Percentiles rank a stretch among this genome's conserved stretches.
phyloP scores from a whole-genome alignment of 2,888 invertebrate genomes.

The Leucophenga maculata region DNA sequence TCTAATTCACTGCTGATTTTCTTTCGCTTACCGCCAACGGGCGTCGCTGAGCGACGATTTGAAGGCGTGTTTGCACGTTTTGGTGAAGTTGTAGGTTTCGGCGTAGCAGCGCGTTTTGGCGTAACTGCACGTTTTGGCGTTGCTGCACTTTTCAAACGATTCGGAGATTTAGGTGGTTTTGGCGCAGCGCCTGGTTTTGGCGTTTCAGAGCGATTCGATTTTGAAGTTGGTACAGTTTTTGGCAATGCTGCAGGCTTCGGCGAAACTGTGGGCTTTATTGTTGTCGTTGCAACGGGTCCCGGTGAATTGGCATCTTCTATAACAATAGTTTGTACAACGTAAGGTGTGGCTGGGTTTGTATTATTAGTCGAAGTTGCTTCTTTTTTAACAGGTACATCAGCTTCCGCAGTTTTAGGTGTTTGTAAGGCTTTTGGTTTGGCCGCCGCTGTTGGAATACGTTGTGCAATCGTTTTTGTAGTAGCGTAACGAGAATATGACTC shows the following conservation, averaged over 20 bases:
- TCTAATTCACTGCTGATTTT: constrained; percentile 82
- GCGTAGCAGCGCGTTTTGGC: constrained; percentile 41
- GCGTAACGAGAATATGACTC: constrained; percentile 69
- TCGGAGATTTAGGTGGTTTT: no score
- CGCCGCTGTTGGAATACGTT: constrained; percentile 30
- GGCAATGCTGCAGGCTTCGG: constrained; percentile 35
- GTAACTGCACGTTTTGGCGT: constrained; percentile 15
- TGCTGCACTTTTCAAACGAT: no score
- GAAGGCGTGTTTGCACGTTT: constrained; percentile 6
- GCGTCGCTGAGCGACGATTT: constrained; percentile 62
- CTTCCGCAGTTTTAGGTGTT: background rate
- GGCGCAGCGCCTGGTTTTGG: no score
- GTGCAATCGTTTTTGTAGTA: constrained; percentile 39
- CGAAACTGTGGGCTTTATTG: constrained; percentile 11
- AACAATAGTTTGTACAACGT: background rate
- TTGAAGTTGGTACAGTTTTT: no score
- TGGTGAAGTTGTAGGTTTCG: constrained; percentile 44
- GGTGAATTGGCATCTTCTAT: no score
- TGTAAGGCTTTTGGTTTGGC: constrained; percentile 22
- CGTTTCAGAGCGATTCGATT: no score
- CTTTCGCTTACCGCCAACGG: constrained; percentile 74
- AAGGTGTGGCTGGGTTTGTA: background rate
- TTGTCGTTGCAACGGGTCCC: background rate
- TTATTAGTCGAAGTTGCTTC: background rate
- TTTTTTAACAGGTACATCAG: background rate